Conservation (phyloP, 1,140 invertebrate species). For the Trinorchestia longiramus region DNA sequence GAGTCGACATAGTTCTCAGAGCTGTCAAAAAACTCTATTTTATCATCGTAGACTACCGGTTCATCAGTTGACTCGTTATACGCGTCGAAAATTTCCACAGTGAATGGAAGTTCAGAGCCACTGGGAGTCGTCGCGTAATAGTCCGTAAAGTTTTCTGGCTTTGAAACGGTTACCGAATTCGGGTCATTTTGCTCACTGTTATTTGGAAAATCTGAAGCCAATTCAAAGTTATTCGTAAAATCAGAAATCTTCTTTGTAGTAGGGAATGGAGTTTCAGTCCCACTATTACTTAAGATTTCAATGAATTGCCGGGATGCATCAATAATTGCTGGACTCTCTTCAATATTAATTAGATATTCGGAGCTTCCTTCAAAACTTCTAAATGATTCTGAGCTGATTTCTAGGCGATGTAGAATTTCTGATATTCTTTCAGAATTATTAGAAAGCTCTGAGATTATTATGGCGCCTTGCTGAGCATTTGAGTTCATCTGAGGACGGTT, state of each 20-base stretch:
- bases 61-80: neutral
- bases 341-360: neutral
- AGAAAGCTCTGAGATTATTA: neutral
- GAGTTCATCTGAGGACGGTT: neutral
- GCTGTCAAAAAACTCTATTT: neutral
- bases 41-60: neutral
- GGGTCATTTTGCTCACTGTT: neutral
- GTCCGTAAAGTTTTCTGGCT: neutral
- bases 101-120: neutral
- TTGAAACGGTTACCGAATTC: neutral
- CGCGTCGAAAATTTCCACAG: neutral
- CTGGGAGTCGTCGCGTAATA: neutral
- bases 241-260: neutral
- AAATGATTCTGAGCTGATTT: neutral
- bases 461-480: neutral
- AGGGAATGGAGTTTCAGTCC: neutral
- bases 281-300: neutral
- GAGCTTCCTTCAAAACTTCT: neutral
- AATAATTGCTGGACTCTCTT: neutral
- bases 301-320: neutral
- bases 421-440: neutral
- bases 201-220: neutral
- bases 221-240: neutral
- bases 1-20: constrained; percentile 6
- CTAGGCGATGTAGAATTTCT: neutral